A percentile compares a stretch with the other conserved stretches of the same genome.
These are phyloP conservation scores for Nymphalis io DNA, from an alignment of 1,140 invertebrate genomes.

Conservation along the genomic window DNA sequence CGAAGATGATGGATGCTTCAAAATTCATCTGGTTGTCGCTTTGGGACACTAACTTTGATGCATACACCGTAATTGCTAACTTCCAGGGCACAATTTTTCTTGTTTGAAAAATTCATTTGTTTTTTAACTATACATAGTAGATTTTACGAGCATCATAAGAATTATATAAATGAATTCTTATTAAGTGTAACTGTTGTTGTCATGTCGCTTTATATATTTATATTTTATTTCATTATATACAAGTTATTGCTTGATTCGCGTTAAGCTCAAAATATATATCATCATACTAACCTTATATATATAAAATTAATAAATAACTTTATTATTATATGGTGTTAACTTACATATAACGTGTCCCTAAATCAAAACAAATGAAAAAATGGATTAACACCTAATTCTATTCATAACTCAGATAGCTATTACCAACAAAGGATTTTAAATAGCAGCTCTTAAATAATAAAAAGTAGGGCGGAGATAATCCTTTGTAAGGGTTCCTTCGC, in stretches of 20 bases:
- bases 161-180: no score
- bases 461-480: conserved; percentile 63
- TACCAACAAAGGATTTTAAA: conserved; percentile 37
- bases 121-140: background rate
- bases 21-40: conserved; percentile 35
- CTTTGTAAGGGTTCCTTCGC: conserved; percentile 57
- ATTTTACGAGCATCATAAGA: no score
- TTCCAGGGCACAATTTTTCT: conserved; percentile 3
- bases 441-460: conserved; percentile 44
- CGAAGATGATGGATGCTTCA: conserved; percentile 33
- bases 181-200: no score
- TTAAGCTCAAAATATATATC: no score
- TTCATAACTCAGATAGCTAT: conserved; percentile 22
- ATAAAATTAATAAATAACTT: no score
- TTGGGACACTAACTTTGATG: conserved; percentile 31
- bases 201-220: no score
- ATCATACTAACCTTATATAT: no score
- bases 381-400: conserved; percentile 21
- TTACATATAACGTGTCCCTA: no score
- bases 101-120: background rate
- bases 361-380: background rate
- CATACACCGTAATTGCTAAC: conserved; percentile 20
- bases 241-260: no score
- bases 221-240: no score
- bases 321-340: no score